These are phyloP conservation scores for Datnioides undecimradiatus DNA, from an alignment of 2,113 vertebrate species.

Conservation along the genomic window DNA sequence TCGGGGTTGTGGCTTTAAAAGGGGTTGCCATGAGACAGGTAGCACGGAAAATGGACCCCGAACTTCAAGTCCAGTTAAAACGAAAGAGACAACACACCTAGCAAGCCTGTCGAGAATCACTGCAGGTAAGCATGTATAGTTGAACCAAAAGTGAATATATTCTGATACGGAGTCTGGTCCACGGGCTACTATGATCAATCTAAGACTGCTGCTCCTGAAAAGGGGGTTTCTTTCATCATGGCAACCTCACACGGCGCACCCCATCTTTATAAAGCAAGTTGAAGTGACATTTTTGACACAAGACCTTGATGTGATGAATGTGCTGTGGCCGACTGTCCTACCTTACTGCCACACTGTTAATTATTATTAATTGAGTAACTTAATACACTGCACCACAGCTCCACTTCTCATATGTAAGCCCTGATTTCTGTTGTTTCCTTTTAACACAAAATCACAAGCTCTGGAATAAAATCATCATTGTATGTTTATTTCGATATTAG, in stretches of 20 bases:
- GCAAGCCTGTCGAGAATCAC: fast-evolving
- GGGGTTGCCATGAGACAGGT: constrained; percentile 72
- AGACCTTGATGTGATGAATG: constrained; percentile 49
- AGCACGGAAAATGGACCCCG: constrained; percentile 43
- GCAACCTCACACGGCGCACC: constrained; percentile 62
- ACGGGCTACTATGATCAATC: background rate
- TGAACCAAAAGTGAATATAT: fast-evolving
- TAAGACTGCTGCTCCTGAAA: background rate
- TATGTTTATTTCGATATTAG: constrained; percentile 50
- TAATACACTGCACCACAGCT: background rate
- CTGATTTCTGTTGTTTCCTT: background rate
- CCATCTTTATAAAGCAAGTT: constrained; percentile 42
- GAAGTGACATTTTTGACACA: constrained; percentile 40
- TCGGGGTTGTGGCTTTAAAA: constrained; percentile 69
- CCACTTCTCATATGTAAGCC: background rate
- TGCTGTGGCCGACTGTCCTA: constrained; percentile 5
- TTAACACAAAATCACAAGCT: constrained; percentile 24
- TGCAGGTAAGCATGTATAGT: fast-evolving
- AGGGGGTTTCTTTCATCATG: constrained; percentile 58
- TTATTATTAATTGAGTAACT: background rate
- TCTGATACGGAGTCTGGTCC: background rate
- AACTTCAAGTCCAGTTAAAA: background rate
- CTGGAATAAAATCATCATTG: background rate
- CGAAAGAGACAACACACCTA: fast-evolving
- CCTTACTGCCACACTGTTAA: background rate